Evolutionary conservation across 2,888 invertebrate species (phyloP), one percentile per base, ranked within the genome.

Genomic region (Diarsia mendica): DNA sequence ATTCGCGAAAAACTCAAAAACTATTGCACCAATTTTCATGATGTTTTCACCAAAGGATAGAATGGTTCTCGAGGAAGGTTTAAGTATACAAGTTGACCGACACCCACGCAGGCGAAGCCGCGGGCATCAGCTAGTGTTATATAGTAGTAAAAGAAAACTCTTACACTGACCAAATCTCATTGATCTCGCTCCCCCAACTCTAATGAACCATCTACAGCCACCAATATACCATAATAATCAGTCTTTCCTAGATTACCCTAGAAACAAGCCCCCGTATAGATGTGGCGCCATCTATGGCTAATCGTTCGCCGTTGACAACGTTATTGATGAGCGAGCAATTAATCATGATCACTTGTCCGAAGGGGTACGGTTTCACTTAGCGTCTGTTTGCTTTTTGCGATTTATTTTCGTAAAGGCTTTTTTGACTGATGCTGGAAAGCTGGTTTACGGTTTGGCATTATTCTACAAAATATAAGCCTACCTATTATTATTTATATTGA

Each of bases 281-380:
- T 48, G 80, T 65, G 78, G 72, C 80, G 80, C 85, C 82, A 85
- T 88, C 85, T 89, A 88, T 75, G 61, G 70, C 77, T 88, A 88
- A 87, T 87, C 82, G 85, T 58, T 70, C 44, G 51, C 61, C 63
- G 76, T 83, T 88, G 86, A 88, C 86, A 80, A 82, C 66, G 87
- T 87, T 87, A 87, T 87, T 87, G 88, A 87, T 88, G 86, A 88
- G 88, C 10, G 15, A 10, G 87, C 87, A 87, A 87, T 87, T 87
- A 88, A 87, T 87, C 86, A 85, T 85, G 86, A 87, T 87, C 86
- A 87, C 88, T 86, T 84, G 87, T 83, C 86, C 72, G 67, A 86
- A 89, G 64, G 84, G 89, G 86, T 87, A 66, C 64, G 28, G 80
- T 88, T 87, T 87, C 86, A 88, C 88, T 89, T 87, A 89, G 60